Percentiles rank a stretch among this genome's conserved stretches.
phyloP scores from a whole-genome alignment of 2,888 invertebrate genomes.

The Tinea semifulvella region DNA sequence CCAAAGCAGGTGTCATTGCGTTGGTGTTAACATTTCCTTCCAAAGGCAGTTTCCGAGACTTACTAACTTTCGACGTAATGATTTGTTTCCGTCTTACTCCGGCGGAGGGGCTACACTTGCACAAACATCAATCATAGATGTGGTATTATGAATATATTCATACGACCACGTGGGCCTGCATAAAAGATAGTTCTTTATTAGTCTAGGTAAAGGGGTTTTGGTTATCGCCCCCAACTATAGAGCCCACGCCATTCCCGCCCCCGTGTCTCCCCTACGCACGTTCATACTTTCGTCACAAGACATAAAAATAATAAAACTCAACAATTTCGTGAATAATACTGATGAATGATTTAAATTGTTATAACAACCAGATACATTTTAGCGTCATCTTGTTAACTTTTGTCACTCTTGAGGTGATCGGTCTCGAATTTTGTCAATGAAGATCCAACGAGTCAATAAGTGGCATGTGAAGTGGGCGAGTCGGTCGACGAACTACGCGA shows the following conservation, averaged over 20 bases:
- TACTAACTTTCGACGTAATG: slow-evolving; percentile 11
- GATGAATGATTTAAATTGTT: not conserved
- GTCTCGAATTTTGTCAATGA: slow-evolving; percentile 27
- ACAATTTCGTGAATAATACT: no score
- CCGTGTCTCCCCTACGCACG: slow-evolving; percentile 21
- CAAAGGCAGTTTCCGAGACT: not conserved
- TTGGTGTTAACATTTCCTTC: slow-evolving; percentile 27
- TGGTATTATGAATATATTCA: slow-evolving; percentile 11
- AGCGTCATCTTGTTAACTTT: not conserved
- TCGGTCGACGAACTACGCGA: slow-evolving; percentile 65
- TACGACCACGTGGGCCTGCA: slow-evolving; percentile 5
- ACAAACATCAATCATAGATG: not conserved
- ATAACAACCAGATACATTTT: not conserved
- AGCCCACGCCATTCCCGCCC: slow-evolving; percentile 22
- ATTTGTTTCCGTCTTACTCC: not conserved
- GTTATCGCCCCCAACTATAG: slow-evolving; percentile 23
- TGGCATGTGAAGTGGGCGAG: slow-evolving; percentile 54
- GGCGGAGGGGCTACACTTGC: not conserved
- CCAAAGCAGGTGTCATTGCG: slow-evolving; percentile 20
- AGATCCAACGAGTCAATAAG: slow-evolving; percentile 60
- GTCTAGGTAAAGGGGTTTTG: slow-evolving; percentile 19
- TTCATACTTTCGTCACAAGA: slow-evolving; percentile 5
- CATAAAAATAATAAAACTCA: no score
- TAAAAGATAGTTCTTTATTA: slow-evolving; percentile 11
- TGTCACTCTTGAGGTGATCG: not conserved